Conservation (phyloP, 2,797 vertebrate species). For the Oreonectes daqikongensis region DNA sequence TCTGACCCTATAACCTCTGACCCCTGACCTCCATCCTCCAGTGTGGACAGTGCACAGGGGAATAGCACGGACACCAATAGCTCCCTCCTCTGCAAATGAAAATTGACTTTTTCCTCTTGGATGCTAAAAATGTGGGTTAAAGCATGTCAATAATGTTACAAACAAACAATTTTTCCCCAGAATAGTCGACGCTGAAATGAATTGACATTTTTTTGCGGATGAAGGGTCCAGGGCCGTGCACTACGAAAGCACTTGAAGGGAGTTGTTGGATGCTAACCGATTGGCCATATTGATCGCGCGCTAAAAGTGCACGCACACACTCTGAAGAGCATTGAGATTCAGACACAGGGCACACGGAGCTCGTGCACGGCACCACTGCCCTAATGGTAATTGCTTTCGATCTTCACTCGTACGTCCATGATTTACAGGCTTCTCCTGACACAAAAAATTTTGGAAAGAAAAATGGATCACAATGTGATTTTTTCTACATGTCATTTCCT, state of each 20-base stretch:
- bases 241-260: conserved; percentile 84
- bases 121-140: conserved; percentile 89
- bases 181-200: conserved; percentile 80
- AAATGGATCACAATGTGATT: conserved; percentile 72
- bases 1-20: conserved; percentile 63
- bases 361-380: conserved; percentile 79
- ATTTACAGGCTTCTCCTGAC: conserved; percentile 83
- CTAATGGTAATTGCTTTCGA: conserved; percentile 99
- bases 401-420: conserved; percentile 82
- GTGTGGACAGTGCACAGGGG: conserved; percentile 61
- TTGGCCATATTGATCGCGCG: conserved; percentile 86
- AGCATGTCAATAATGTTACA: conserved; percentile 96
- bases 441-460: conserved; percentile 89
- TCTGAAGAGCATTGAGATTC: conserved; percentile 86
- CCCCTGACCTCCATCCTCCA: conserved; percentile 72
- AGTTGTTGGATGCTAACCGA: conserved; percentile 86
- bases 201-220: conserved; percentile 88
- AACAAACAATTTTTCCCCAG: conserved; percentile 89
- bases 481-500: conserved; percentile 41
- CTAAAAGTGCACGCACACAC: conserved; percentile 91
- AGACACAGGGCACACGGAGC: conserved; percentile 81
- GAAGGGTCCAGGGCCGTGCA: conserved; percentile 75
- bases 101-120: conserved; percentile 84
- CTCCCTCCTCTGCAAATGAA: conserved; percentile 78
- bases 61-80: background rate